phyloP scores from a whole-genome alignment of 2,888 invertebrate genomes.

The Geophilus truncorum region DNA sequence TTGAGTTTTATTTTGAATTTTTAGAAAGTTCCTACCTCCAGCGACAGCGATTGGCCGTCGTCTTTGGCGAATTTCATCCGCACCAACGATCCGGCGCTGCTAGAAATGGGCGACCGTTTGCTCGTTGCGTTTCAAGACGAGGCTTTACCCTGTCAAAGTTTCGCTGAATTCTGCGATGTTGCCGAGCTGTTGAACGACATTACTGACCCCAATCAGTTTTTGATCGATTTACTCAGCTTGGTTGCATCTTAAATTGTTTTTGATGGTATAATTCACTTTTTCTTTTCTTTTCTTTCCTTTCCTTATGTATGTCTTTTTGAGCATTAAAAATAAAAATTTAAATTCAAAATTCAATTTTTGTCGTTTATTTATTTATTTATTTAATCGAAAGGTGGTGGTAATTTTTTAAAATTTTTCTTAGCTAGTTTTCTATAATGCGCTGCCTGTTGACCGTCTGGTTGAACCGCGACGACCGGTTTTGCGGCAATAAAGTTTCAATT shows the following conservation, averaged over 20 bases:
- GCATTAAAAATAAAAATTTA: not conserved
- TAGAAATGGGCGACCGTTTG: conserved; percentile 80
- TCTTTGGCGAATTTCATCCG: conserved; percentile 88
- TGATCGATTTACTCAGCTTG: conserved; percentile 52
- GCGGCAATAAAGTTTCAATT: no score
- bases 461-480: conserved; percentile 66
- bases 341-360: not conserved
- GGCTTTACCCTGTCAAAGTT: conserved; percentile 79
- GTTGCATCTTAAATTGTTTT: not conserved
- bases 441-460: conserved; percentile 55
- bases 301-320: not conserved
- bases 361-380: not conserved
- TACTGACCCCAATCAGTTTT: conserved; percentile 60
- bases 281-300: no score
- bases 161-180: conserved; percentile 90
- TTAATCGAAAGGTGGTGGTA: not conserved
- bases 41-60: conserved; percentile 75
- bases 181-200: conserved; percentile 64
- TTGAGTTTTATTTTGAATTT: not conserved
- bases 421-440: not conserved
- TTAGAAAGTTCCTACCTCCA: conserved; percentile 33
- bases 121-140: conserved; percentile 79
- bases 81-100: conserved; percentile 83
- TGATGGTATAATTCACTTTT: not conserved
- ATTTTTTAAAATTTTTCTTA: not conserved